phyloP scores from a whole-genome alignment of 2,797 vertebrate genomes.

The Sebastes elongatus region DNA sequence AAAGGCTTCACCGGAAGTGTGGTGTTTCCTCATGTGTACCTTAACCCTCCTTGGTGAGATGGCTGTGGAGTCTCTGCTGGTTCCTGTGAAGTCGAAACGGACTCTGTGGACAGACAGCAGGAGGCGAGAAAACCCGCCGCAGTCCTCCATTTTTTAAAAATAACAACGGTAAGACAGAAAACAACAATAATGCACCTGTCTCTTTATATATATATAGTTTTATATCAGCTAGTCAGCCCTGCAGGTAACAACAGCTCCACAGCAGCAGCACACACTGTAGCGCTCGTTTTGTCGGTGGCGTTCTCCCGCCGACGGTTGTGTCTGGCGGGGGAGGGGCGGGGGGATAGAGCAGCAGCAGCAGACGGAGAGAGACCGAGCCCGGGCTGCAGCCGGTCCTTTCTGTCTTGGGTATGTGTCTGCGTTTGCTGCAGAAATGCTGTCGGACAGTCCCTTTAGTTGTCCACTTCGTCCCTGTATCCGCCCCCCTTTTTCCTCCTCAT shows the following conservation, averaged over 20 bases:
- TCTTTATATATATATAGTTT: not conserved
- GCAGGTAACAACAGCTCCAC: slow-evolving; percentile 47
- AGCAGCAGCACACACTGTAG: slow-evolving; percentile 35
- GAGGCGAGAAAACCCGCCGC: slow-evolving; percentile 58
- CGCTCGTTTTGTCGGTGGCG: slow-evolving; percentile 59
- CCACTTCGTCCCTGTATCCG: not conserved
- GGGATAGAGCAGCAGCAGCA: not conserved
- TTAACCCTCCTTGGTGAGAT: slow-evolving; percentile 46
- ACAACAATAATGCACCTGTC: slow-evolving; percentile 16
- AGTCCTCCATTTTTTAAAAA: slow-evolving; percentile 15
- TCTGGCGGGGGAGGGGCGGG: slow-evolving; percentile 64
- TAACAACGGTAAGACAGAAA: slow-evolving; percentile 58
- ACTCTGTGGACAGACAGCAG: slow-evolving; percentile 65
- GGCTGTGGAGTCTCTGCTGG: slow-evolving; percentile 58
- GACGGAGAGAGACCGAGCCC: slow-evolving; percentile 33
- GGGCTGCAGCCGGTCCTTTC: slow-evolving; percentile 39
- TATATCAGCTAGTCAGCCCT: slow-evolving; percentile 2
- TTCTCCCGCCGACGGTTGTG: slow-evolving; percentile 62
- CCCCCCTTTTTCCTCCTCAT: not conserved
- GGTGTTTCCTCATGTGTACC: accelerated
- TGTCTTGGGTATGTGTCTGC: slow-evolving; percentile 1
- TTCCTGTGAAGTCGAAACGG: slow-evolving; percentile 69
- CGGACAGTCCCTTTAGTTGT: not conserved
- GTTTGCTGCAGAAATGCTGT: not conserved
- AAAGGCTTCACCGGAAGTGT: slow-evolving; percentile 32